Evolutionary conservation across 2,113 vertebrate genomes (phyloP), one percentile per base, ranked within the genome.

Genomic region (Symphodus melops): DNA sequence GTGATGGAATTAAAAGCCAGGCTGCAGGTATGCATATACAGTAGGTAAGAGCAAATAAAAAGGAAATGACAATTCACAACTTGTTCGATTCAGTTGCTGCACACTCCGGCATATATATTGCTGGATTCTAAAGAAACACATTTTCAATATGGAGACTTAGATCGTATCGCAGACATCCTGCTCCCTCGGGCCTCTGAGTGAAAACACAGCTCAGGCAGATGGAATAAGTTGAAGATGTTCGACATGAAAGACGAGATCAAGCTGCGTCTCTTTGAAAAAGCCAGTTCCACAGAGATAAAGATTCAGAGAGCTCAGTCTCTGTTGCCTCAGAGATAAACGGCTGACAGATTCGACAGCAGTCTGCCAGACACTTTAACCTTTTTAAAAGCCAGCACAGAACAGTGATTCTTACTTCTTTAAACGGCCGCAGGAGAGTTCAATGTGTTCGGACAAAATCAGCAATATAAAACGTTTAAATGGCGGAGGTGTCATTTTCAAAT

Each of bases 301-400:
- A 23, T 41, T 25, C 1, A 56, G 57, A 60, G 3, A 28, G 36
- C 25, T 37, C 63, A 37, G 23, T 52, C 66, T 51, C 74, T 78
- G 75, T 37, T 28, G 55, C 20, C 42, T 78, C 54, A 48, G 41
- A 83, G 77, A 78, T 81, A 72, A 81, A 68, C 21, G 19, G 8
- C 33, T 39, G 39, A 55, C 42, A 59, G 36, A 65, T 39, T 19
- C 16, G 44, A 8, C 28, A 14, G n/a, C 21, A 11, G 10, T 28
- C 2, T 14, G 62, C 25, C 62, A 71, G 61, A 8, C 20, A 46
- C 54, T 16, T 54, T 51, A 9, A 8, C 19, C 11, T 42, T 71
- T 74, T 51, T 12, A 64, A 7, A 7, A 36, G 42, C 39, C 63
- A 2, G n/a, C 64, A 28, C 9, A n/a, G 19, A 37, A 48, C 36